Evolutionary conservation across 1,140 invertebrate species (phyloP).

Genomic region (Rhagoletis zephyria): DNA sequence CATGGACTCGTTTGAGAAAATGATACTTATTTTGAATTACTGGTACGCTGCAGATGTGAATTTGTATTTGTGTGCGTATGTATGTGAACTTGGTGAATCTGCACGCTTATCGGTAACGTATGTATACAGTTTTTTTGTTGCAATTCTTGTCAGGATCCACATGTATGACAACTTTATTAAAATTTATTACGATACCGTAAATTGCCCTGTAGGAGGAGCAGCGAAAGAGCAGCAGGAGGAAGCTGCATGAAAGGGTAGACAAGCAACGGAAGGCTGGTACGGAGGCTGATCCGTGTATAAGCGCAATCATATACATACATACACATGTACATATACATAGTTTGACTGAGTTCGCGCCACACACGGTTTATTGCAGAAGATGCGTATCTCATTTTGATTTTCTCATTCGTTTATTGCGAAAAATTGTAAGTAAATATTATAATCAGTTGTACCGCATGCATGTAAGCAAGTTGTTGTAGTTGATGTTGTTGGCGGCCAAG

Average conservation of each 20-base stretch:
- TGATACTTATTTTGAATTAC: not conserved
- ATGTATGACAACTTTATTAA: conserved; percentile 53
- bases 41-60: not conserved
- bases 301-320: not conserved
- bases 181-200: conserved; percentile 31
- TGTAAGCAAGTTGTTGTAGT: not conserved
- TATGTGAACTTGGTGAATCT: too few relatives aligned
- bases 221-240: not conserved
- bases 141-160: conserved; percentile 39
- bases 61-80: not conserved
- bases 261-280: not conserved
- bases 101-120: conserved; percentile 35
- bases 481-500: not conserved
- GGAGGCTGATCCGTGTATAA: not conserved
- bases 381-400: conserved; percentile 47
- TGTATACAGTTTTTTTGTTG: not conserved
- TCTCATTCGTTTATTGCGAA: conserved; percentile 41
- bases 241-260: not conserved
- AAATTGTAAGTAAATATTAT: conserved; percentile 51
- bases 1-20: not conserved
- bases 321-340: not conserved
- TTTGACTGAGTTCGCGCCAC: not conserved
- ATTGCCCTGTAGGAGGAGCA: not conserved
- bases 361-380: conserved; percentile 6
- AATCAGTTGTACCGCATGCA: conserved; percentile 10